phyloP scores from a whole-genome alignment of 2,888 invertebrate genomes.

The Camponotus fellah region DNA sequence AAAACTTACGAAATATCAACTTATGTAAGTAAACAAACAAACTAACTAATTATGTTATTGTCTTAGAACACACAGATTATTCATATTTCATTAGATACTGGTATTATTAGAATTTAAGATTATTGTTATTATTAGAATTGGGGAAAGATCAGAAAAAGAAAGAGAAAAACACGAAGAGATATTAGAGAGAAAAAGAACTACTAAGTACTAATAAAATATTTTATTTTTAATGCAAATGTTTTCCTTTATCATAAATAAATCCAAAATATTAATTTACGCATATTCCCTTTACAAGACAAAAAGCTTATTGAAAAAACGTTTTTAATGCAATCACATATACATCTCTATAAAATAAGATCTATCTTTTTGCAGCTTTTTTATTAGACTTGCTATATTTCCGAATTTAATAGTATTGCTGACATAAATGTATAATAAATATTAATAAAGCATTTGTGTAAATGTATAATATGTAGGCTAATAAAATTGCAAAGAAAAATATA shows the following conservation, averaged over 20 bases:
- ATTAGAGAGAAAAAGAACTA: no score
- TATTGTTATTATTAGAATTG: no score
- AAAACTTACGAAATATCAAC: no score
- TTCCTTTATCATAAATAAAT: no score
- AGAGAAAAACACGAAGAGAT: no score
- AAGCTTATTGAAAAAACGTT: no score
- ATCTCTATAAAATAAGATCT: background rate
- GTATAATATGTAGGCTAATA: conserved; percentile 88
- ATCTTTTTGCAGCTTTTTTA: background rate
- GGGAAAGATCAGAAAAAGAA: no score
- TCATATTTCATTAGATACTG: background rate
- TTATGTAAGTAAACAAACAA: conserved; percentile 89
- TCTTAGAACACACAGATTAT: background rate
- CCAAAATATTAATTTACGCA: no score
- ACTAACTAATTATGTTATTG: background rate
- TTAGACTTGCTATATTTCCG: background rate
- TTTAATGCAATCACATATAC: background rate
- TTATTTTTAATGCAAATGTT: no score
- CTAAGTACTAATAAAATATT: no score
- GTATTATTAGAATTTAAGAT: background rate
- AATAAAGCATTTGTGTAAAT: background rate
- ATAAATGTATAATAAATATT: background rate
- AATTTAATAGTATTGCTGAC: background rate
- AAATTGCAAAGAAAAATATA: conserved; percentile 93
- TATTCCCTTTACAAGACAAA: no score